phyloP scores from a whole-genome alignment of 2,888 invertebrate genomes.

The Tachina lurida region DNA sequence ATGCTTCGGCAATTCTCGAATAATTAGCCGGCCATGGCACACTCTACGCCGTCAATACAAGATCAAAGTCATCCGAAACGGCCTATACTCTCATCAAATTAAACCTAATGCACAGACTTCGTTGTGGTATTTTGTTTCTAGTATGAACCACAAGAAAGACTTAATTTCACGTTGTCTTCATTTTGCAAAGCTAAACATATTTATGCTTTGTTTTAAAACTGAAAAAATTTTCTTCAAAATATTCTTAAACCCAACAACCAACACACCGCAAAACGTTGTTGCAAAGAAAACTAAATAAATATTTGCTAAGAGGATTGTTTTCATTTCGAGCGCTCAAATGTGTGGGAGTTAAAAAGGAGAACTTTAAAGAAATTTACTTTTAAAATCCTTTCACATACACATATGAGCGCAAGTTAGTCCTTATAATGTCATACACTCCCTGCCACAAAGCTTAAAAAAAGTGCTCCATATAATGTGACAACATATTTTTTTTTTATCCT shows the following conservation, averaged over 20 bases:
- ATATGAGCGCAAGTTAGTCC: constrained; percentile 9
- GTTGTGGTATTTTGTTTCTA: too few species aligned
- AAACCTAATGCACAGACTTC: too few species aligned
- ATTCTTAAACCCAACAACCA: constrained; percentile 13
- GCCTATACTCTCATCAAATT: too few species aligned
- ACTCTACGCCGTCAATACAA: too few species aligned
- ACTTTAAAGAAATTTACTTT: constrained; percentile 20
- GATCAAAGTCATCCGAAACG: too few species aligned
- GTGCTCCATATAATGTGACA: constrained; percentile 28
- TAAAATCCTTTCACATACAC: constrained; percentile 6
- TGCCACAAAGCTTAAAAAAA: constrained; percentile 8
- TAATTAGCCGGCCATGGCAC: too few species aligned
- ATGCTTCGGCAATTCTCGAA: too few species aligned
- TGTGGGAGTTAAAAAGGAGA: constrained; percentile 1
- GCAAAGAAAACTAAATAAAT: constrained; percentile 5
- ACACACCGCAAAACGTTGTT: constrained; percentile 1
- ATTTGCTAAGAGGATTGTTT: constrained; percentile 43
- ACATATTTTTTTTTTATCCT: constrained; percentile 41
- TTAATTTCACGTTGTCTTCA: neutral
- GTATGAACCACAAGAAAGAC: neutral
- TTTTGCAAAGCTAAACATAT: neutral
- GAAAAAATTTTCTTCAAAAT: neutral
- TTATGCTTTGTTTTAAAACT: neutral
- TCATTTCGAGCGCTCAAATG: neutral
- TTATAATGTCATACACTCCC: constrained; percentile 6